Evolutionary conservation across 1,140 invertebrate species (phyloP).

Genomic region (Philopotamus ludificatus): DNA sequence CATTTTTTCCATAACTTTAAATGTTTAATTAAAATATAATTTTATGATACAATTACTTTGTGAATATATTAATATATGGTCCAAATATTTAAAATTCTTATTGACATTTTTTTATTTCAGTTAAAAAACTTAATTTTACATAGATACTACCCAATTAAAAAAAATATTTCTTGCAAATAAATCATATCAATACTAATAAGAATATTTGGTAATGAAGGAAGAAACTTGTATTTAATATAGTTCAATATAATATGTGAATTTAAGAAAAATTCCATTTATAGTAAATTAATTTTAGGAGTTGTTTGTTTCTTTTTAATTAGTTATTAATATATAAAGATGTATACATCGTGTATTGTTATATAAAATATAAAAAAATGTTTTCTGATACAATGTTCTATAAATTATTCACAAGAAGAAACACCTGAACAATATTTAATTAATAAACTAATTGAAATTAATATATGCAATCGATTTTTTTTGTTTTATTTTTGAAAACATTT

Average conservation of each 20-base stretch:
- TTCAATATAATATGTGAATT: conserved; percentile 7
- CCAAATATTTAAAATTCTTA: not conserved
- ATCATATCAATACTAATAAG: conserved; percentile 23
- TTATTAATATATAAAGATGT: not conserved
- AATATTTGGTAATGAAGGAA: conserved; percentile 5
- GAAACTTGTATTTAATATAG: conserved; percentile 2
- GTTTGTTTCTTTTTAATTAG: not conserved
- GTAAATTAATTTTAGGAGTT: no score
- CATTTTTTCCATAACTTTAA: no score
- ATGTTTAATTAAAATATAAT: no score
- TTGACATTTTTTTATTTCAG: not conserved
- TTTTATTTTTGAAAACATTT: conserved; percentile 7
- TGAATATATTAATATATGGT: not conserved
- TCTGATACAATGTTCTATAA: conserved; percentile 19
- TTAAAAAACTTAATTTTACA: no score
- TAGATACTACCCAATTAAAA: no score
- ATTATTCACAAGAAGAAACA: conserved; percentile 17
- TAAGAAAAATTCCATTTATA: conserved; percentile 1
- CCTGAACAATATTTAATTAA: conserved; percentile 19
- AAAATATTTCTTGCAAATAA: no score
- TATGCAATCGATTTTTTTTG: conserved; percentile 10
- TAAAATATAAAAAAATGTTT: no score
- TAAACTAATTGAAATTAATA: conserved; percentile 16
- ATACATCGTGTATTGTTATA: conserved; percentile 1
- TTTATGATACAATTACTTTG: not conserved